A percentile compares a stretch with the other conserved stretches of the same genome.
Evolutionary conservation across 2,113 vertebrate genomes (phyloP).

Genomic region (Pagrus major): DNA sequence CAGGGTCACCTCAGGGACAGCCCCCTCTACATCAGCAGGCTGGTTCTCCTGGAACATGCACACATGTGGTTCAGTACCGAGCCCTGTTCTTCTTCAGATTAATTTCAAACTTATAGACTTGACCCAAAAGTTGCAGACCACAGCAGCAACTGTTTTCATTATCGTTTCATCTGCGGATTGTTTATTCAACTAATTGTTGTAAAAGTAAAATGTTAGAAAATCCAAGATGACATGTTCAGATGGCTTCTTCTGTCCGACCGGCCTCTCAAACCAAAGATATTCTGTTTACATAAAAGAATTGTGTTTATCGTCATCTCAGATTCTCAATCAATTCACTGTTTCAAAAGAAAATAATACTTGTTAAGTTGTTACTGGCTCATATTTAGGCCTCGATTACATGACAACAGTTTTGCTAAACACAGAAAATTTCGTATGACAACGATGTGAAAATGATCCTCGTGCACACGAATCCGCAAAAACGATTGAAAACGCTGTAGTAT

Average conservation of each 20-base stretch:
- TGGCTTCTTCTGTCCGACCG: not conserved
- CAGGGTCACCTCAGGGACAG: slow-evolving; percentile 62
- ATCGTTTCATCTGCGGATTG: not conserved
- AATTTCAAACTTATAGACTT: not conserved
- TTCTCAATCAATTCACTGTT: not conserved
- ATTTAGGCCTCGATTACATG: too few species aligned
- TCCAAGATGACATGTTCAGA: not conserved
- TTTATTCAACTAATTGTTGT: not conserved
- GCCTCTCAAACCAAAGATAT: not conserved
- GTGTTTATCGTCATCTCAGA: not conserved
- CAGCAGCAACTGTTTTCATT: not conserved
- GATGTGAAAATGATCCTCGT: too few species aligned
- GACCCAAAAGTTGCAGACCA: not conserved
- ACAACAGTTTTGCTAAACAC: too few species aligned
- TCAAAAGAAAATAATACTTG: not conserved
- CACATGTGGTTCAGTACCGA: not conserved
- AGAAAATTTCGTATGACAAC: too few species aligned
- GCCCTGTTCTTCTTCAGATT: not conserved
- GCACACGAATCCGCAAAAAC: too few species aligned
- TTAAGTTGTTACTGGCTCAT: not conserved
- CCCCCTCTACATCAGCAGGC: slow-evolving; percentile 21
- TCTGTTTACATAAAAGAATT: not conserved
- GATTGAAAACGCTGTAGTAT: too few species aligned
- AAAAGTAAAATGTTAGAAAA: not conserved
- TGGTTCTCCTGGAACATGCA: slow-evolving; percentile 16